Percentiles rank a stretch among this genome's conserved stretches.
Evolutionary conservation across 1,140 invertebrate species (phyloP).

Genomic region (Pomacea maculata): DNA sequence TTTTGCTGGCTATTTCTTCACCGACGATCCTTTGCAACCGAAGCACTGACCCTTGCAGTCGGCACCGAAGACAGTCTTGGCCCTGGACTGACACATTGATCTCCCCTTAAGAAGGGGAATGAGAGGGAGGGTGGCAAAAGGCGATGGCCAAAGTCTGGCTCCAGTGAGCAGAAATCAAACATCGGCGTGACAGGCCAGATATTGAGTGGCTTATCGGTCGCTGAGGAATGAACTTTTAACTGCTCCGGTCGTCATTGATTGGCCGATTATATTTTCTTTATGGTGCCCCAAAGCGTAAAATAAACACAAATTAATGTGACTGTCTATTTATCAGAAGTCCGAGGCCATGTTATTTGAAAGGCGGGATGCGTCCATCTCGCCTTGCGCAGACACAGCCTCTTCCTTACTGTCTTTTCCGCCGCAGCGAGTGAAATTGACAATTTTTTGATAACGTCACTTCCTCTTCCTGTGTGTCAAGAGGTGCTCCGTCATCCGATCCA

Average conservation of each 20-base stretch:
- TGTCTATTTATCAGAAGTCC: constrained; percentile 24
- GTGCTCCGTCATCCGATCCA: constrained; percentile 20
- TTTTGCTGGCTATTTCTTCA: too few species aligned
- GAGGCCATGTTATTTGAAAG: constrained; percentile 24
- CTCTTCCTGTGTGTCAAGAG: constrained; percentile 22
- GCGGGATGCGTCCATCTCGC: constrained; percentile 9
- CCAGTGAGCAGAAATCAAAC: constrained; percentile 24
- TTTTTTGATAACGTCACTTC: constrained; percentile 28
- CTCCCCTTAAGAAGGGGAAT: background rate
- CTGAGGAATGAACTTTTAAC: constrained; percentile 27
- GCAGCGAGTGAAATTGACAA: constrained; percentile 26
- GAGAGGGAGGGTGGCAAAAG: background rate
- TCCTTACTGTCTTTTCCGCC: background rate
- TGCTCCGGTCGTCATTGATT: constrained; percentile 21
- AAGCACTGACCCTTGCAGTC: too few species aligned
- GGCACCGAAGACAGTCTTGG: background rate
- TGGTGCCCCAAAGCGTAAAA: constrained; percentile 24
- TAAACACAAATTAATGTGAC: constrained; percentile 27
- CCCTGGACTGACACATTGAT: constrained; percentile 4
- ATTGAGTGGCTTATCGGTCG: constrained; percentile 22
- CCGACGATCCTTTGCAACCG: too few species aligned
- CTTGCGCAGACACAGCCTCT: too few species aligned
- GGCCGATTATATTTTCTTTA: constrained; percentile 25
- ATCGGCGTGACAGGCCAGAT: constrained; percentile 20
- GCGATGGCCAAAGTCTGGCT: constrained; percentile 5